A percentile compares a stretch with the other conserved stretches of the same genome.
Conservation (phyloP, 2,113 vertebrate species). For the Opisthocomus hoazin region DNA sequence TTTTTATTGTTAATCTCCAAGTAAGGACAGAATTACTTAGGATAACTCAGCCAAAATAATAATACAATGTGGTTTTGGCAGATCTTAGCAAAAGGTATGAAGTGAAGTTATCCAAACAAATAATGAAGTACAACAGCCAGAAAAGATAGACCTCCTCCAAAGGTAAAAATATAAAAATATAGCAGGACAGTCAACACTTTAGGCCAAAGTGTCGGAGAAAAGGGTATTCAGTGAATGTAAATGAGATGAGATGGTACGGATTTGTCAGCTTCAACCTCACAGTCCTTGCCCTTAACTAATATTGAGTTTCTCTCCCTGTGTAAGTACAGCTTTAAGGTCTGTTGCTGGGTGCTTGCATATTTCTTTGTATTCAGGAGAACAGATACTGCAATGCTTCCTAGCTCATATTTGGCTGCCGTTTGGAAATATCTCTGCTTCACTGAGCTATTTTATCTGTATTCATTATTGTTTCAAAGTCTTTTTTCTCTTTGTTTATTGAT, state of each 20-base stretch:
- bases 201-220: background rate
- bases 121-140: background rate
- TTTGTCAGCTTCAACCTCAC: background rate
- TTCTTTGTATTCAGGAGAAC: background rate
- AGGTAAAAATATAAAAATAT: background rate
- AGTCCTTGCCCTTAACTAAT: background rate
- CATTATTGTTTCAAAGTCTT: background rate
- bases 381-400: background rate
- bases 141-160: background rate
- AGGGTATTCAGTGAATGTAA: background rate
- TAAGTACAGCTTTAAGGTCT: background rate
- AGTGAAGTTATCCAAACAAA: background rate
- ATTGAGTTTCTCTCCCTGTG: background rate
- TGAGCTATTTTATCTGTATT: background rate
- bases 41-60: background rate
- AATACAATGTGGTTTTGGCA: background rate
- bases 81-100: background rate
- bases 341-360: background rate
- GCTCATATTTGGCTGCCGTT: background rate
- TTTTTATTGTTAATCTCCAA: background rate
- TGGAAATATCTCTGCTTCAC: background rate
- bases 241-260: background rate
- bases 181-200: background rate
- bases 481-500: conserved; percentile 5
- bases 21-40: background rate